A percentile compares a stretch with the other conserved stretches of the same genome.
Conservation (phyloP, 2,797 vertebrate species). For the Takifugu ocellatus region DNA sequence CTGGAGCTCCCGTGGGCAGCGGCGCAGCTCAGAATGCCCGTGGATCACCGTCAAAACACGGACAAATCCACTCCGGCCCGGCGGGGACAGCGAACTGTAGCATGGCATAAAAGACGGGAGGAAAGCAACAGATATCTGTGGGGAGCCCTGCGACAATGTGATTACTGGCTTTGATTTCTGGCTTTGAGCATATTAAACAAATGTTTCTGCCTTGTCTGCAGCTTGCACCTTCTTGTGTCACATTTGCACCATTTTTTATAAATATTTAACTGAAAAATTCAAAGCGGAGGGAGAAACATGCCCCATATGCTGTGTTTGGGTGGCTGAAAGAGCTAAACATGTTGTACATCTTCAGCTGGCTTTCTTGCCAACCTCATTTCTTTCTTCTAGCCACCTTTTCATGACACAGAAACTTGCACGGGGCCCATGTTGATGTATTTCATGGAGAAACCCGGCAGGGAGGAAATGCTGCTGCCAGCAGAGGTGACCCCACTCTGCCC, state of each 20-base stretch:
- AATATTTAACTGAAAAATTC: neutral
- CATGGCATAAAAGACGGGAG: slow-evolving; percentile 10
- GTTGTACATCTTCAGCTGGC: neutral
- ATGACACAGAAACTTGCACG: neutral
- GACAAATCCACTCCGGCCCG: slow-evolving; percentile 32
- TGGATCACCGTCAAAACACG: slow-evolving; percentile 52
- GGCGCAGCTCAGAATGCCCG: slow-evolving; percentile 50
- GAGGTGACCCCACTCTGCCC: slow-evolving; percentile 47
- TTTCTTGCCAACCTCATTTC: neutral
- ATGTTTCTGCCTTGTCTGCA: slow-evolving; percentile 3
- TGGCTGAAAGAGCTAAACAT: neutral
- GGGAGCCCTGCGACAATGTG: neutral
- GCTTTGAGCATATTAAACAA: slow-evolving; percentile 6
- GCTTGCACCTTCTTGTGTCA: neutral
- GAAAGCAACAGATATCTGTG: slow-evolving; percentile 23
- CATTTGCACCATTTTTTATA: neutral
- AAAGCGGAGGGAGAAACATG: no score
- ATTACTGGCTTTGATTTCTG: slow-evolving; percentile 18
- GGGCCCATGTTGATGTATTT: no score
- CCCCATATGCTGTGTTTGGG: neutral
- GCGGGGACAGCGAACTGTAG: slow-evolving; percentile 46
- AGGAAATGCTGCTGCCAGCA: slow-evolving; percentile 13
- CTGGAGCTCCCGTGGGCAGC: slow-evolving; percentile 52
- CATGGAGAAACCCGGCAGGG: no score
- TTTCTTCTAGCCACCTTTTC: slow-evolving; percentile 15